A percentile compares a stretch with the other conserved stretches of the same genome.
These are phyloP conservation scores for Apoderus coryli DNA, from an alignment of 2,888 invertebrate genomes.

Conservation along the genomic window DNA sequence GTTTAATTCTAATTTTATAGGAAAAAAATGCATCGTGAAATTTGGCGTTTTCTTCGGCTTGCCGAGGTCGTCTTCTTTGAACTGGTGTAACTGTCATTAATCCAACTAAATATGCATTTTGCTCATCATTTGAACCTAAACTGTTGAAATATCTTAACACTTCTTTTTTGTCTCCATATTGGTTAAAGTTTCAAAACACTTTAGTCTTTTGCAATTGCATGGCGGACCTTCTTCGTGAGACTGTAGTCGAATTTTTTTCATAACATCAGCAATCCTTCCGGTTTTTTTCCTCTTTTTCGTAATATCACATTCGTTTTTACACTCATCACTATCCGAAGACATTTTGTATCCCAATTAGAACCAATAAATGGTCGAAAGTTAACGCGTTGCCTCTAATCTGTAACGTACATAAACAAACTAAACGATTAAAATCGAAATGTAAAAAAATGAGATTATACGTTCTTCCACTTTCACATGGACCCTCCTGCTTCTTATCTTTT, in stretches of 20 bases:
- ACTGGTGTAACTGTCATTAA: slow-evolving; percentile 5
- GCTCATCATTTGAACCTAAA: slow-evolving; percentile 4
- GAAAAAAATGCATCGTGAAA: slow-evolving; percentile 6
- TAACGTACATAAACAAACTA: too few species aligned
- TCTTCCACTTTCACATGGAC: too few species aligned
- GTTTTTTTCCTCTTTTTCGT: slow-evolving; percentile 4
- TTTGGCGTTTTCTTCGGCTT: slow-evolving; percentile 7
- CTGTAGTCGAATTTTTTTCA: slow-evolving; percentile 6
- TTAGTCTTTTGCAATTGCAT: slow-evolving; percentile 8
- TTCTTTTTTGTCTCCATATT: slow-evolving; percentile 5
- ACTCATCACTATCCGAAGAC: too few species aligned
- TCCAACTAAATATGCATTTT: slow-evolving; percentile 6
- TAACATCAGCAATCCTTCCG: slow-evolving; percentile 6
- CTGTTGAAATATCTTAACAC: slow-evolving; percentile 5
- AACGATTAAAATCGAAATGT: too few species aligned
- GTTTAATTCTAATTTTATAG: slow-evolving; percentile 6
- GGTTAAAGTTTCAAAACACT: slow-evolving; percentile 6
- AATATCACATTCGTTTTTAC: too few species aligned
- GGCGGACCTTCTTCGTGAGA: slow-evolving; percentile 1
- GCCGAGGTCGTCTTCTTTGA: slow-evolving; percentile 4
- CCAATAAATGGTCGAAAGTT: too few species aligned
- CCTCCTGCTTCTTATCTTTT: too few species aligned
- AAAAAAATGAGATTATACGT: too few species aligned
- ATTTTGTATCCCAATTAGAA: too few species aligned
- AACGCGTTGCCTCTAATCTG: too few species aligned